phyloP scores from a whole-genome alignment of 2,888 invertebrate genomes.

The Phrixothrix hirtus region DNA sequence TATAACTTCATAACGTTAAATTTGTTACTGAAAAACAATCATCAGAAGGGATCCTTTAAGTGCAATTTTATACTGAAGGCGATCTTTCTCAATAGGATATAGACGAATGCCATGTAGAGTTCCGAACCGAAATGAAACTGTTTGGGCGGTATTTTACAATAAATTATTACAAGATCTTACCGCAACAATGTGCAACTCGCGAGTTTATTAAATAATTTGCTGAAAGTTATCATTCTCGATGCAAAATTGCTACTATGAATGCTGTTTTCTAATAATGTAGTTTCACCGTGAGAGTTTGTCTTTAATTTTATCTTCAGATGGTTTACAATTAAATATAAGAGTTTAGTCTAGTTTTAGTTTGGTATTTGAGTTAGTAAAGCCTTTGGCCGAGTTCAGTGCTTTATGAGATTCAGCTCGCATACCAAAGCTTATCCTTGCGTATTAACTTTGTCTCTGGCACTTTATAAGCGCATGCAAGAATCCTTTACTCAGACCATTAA shows the following conservation, averaged over 20 bases:
- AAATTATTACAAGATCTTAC: no score
- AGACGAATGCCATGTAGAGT: no score
- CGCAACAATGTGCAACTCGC: no score
- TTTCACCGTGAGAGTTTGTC: neutral
- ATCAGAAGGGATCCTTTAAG: no score
- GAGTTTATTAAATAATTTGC: no score
- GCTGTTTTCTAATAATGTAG: neutral
- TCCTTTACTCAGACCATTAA: slow-evolving; percentile 2
- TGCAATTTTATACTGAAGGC: no score
- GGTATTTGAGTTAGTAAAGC: slow-evolving; percentile 1
- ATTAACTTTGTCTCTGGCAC: slow-evolving; percentile 3
- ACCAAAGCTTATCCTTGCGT: slow-evolving; percentile 4
- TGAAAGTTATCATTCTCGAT: neutral
- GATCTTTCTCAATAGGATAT: no score
- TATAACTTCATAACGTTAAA: no score
- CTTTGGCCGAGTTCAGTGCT: slow-evolving; percentile 2
- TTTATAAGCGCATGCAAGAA: neutral
- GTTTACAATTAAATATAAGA: neutral
- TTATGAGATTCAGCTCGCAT: slow-evolving; percentile 7
- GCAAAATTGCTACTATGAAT: neutral
- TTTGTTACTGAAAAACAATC: no score
- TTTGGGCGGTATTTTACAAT: no score
- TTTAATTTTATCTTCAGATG: neutral
- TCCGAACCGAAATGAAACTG: no score
- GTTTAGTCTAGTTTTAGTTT: neutral